Evolutionary conservation across 2,888 invertebrate genomes (phyloP), one percentile per base, ranked within the genome.

Genomic region (Eupelmus urozonus): DNA sequence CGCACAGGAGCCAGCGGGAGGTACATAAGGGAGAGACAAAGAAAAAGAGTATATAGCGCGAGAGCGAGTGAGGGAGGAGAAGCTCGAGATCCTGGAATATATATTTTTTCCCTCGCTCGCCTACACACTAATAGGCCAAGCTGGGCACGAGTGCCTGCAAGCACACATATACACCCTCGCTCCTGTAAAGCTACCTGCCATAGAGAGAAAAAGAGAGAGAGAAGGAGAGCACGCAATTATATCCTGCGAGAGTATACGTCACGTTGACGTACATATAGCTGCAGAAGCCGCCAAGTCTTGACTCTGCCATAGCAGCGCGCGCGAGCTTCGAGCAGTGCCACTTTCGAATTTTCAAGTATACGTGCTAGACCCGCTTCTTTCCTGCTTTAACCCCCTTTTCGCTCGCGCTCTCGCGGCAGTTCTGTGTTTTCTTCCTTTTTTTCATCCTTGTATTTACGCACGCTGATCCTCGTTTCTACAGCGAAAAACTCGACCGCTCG

Each of bases 71-170:
- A 49, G 49, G 23, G 29, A 25, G 49, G 51, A 57, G 2, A 16
- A 53, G 20, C 49, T 53, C 9, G 45, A 45, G n/a, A 63, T 57
- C 63, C 70, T 63, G 65, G 70, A 63, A 45, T 34, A 67, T 45
- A 57, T 27, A 57, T 71, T 60, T 63, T 29, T 53, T 55, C 63
- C 40, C 67, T 51, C 74, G 25, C 53, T 16, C 13, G n/a, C n/a
- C n/a, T n/a, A n/a, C n/a, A n/a, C n/a, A 23, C 76, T 71, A 71
- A 77, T 71, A 77, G 76, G 71, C 65, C 75, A 27, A 66, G 57
- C 59, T 16, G 45, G 4, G 53, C 27, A 55, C 59, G 60, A 60
- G 60, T 59, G 23, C 66, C 62, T 42, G 53, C 42, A 34, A 34
- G 34, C n/a, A n/a, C n/a, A 9, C 34, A 34, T 34, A 34, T 34